phyloP scores from a whole-genome alignment of 2,113 vertebrate species.

The Epinephelus lanceolatus region DNA sequence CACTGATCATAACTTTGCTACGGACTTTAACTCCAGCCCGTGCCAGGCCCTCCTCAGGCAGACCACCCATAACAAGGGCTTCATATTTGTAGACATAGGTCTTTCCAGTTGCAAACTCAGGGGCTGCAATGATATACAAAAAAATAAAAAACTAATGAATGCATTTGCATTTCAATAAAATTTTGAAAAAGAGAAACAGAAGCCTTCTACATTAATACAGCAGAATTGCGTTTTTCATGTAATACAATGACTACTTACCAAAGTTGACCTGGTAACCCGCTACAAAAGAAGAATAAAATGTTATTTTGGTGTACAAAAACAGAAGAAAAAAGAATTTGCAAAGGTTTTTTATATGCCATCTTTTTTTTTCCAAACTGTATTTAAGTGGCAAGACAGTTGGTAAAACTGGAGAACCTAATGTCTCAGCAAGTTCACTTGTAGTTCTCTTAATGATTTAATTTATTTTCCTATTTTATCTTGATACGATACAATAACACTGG shows the following conservation, averaged over 20 bases:
- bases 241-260: slow-evolving; percentile 64
- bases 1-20: slow-evolving; percentile 83
- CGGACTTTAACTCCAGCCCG: slow-evolving; percentile 82
- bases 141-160: not conserved
- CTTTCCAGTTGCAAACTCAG: slow-evolving; percentile 80
- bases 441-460: not conserved
- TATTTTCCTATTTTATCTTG: not conserved
- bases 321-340: not conserved
- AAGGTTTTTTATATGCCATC: not conserved
- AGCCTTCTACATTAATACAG: not conserved
- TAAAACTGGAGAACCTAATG: not conserved
- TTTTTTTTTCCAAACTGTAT: not conserved
- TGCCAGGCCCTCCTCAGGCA: slow-evolving; percentile 85
- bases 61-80: slow-evolving; percentile 81
- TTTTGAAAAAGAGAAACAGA: not conserved
- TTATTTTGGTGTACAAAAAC: slow-evolving; percentile 9
- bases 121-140: slow-evolving; percentile 72
- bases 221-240: not conserved
- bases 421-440: not conserved
- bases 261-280: slow-evolving; percentile 59
- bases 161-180: not conserved
- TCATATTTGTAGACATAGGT: slow-evolving; percentile 87
- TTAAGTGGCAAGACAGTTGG: not conserved
- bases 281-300: slow-evolving; percentile 49
- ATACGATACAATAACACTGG: not conserved